Percentiles rank a stretch among this genome's conserved stretches.
Evolutionary conservation across 2,797 vertebrate genomes (phyloP).

Genomic region (Threskiornis aethiopicus): DNA sequence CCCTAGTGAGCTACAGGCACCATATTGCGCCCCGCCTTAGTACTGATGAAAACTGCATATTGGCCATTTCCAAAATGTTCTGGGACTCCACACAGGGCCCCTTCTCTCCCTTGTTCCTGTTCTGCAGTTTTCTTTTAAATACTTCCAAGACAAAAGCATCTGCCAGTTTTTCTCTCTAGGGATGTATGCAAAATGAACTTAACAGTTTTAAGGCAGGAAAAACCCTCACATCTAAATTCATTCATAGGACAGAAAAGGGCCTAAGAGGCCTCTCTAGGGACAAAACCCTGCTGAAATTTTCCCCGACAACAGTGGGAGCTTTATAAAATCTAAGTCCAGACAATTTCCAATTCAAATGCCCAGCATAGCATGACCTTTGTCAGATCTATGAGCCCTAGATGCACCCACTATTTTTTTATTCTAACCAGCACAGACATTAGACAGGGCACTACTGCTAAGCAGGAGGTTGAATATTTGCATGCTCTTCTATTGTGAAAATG

Average conservation of each 20-base stretch:
- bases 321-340: constrained; percentile 89
- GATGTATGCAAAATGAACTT: constrained; percentile 91
- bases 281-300: constrained; percentile 88
- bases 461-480: constrained; percentile 96
- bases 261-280: constrained; percentile 89
- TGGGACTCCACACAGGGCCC: constrained; percentile 86
- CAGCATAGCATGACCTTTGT: constrained; percentile 93
- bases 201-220: constrained; percentile 90
- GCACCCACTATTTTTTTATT: constrained; percentile 85
- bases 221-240: constrained; percentile 97
- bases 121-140: constrained; percentile 87
- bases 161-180: constrained; percentile 85
- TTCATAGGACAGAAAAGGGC: constrained; percentile 94
- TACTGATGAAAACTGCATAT: constrained; percentile 98
- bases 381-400: constrained; percentile 85
- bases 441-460: constrained; percentile 88
- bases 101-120: constrained; percentile 81
- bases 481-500: constrained; percentile 95
- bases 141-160: constrained; percentile 91
- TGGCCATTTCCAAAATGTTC: constrained; percentile 95
- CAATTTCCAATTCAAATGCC: constrained; percentile 99
- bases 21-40: constrained; percentile 98
- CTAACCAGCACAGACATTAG: constrained; percentile 88
- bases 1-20: constrained; percentile 92
- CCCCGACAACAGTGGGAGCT: constrained; percentile 87